Base-by-base conservation (phyloP, 2,113 vertebrate species). In the Oryzias javanicus region DNA sequence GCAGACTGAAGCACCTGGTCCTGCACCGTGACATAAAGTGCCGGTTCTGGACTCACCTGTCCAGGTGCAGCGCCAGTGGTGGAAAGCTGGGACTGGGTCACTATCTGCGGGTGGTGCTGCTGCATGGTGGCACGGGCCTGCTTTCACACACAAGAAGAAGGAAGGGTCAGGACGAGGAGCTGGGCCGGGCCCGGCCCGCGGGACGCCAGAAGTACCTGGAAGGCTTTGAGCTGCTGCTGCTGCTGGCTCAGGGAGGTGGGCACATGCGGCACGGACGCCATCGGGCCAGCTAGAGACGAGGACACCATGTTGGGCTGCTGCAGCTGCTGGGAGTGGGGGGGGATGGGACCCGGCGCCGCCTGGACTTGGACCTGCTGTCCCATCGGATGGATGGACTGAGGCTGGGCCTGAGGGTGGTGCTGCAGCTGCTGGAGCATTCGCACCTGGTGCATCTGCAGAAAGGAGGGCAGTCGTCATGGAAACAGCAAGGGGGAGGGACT, bases 31-130 rank as follows among this genome's bases (percentile, higher is more conserved):
- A 12, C 29, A 35, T 35, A 35, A 35, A 35, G 27, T 12, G 29
- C 2, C 12, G 29, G 29, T 35, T 35, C 29, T 10, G 29, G 29
- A 72, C 94, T 95, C 92, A 98, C 97, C 95, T 94, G 93, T 67
- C 93, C 92, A 13, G 91, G 80, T 10, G 89, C 73, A 0, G 67
- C 81, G 1, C 68, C 64, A 6, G 55, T 89, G 42, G 89, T 90
- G 1, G 78, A 42, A 4, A 89, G 86, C 55, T 91, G 91, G 0
- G 78, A 82, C 76, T 78, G 94, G 6, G 81, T 85, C 10, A 80
- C 80, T 0, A 77, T 78, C 64, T 93, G 93, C 55, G 55, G 74
- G 72, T 53, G 93, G 40, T 73, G 76, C 24, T 93, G 94, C 66
- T 91, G 91, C 68, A 90, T n/a, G 16, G 72, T 78, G 67, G 81